Evolutionary conservation across 2,888 invertebrate species (phyloP).

Genomic region (Drosophila kokeensis): DNA sequence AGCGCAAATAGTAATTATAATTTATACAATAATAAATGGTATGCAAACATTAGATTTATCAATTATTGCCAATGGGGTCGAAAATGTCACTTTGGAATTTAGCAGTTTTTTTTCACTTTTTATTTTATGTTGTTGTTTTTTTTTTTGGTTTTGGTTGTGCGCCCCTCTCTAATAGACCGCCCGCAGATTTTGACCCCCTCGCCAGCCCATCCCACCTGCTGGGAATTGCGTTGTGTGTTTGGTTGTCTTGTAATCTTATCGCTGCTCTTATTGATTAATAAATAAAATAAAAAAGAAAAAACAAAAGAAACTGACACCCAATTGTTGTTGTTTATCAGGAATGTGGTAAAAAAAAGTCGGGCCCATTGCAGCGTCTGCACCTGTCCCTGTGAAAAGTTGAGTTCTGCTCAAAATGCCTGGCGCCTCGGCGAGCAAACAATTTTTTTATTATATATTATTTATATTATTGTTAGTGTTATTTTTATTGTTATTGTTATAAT

Average conservation of each 20-base stretch:
- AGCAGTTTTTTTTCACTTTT: not conserved
- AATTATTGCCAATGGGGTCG: slow-evolving; percentile 57
- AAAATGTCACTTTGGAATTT: slow-evolving; percentile 65
- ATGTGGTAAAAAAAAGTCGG: slow-evolving; percentile 17
- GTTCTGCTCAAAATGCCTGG: slow-evolving; percentile 35
- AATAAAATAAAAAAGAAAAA: slow-evolving; percentile 34
- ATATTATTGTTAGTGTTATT: slow-evolving; percentile 6
- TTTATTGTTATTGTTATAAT: slow-evolving; percentile 43
- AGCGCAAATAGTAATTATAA: slow-evolving; percentile 45
- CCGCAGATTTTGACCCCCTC: slow-evolving; percentile 21
- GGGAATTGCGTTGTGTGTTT: slow-evolving; percentile 31
- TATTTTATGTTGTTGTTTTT: not conserved
- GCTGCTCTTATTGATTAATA: slow-evolving; percentile 74
- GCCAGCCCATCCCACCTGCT: slow-evolving; percentile 6
- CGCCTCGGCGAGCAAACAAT: slow-evolving; percentile 62
- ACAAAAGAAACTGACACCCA: slow-evolving; percentile 49
- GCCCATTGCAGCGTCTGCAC: slow-evolving; percentile 13
- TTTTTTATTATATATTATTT: slow-evolving; percentile 42
- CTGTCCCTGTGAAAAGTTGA: slow-evolving; percentile 19
- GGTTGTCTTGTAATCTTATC: slow-evolving; percentile 62
- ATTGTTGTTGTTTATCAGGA: slow-evolving; percentile 41
- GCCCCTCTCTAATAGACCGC: not conserved
- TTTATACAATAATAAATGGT: slow-evolving; percentile 60
- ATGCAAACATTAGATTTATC: slow-evolving; percentile 71
- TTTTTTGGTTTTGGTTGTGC: not conserved